Conservation (phyloP, 2,797 vertebrate genomes). For the Huso huso region DNA sequence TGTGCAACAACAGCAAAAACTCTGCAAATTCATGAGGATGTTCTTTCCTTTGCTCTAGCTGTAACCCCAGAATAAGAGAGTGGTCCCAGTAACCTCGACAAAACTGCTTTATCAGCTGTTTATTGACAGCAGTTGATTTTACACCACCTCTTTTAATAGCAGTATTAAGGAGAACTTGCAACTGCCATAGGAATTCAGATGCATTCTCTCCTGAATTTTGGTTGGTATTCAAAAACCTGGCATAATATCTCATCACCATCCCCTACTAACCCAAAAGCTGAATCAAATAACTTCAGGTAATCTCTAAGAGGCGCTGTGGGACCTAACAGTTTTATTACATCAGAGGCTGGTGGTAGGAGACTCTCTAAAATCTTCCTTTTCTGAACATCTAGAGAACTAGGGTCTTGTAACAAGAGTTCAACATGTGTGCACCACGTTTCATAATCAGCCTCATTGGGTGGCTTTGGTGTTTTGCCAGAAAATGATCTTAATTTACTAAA, state of each 20-base stretch:
- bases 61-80: conserved; percentile 10
- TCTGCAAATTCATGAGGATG: conserved; percentile 22
- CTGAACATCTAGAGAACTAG: conserved; percentile 10
- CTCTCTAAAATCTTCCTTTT: conserved; percentile 21
- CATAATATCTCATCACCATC: conserved; percentile 26
- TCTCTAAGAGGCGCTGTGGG: conserved; percentile 12
- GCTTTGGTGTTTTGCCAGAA: conserved; percentile 23
- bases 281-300: conserved; percentile 23
- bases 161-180: conserved; percentile 16
- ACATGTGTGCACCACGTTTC: conserved; percentile 26
- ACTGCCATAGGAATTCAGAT: conserved; percentile 20
- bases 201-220: conserved; percentile 25
- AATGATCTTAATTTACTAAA: conserved; percentile 21
- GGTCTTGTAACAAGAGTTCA: conserved; percentile 22
- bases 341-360: conserved; percentile 22
- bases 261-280: conserved; percentile 22
- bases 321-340: conserved; percentile 21
- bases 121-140: not conserved
- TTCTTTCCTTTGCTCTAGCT: conserved; percentile 14
- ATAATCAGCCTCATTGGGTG: conserved; percentile 22
- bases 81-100: conserved; percentile 18
- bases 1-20: conserved; percentile 9
- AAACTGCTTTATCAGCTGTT: conserved; percentile 19
- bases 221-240: conserved; percentile 19
- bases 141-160: conserved; percentile 17